Evolutionary conservation across 1,140 invertebrate species (phyloP), one percentile per base, ranked within the genome.

Genomic region (Acromyrmex heyeri): DNA sequence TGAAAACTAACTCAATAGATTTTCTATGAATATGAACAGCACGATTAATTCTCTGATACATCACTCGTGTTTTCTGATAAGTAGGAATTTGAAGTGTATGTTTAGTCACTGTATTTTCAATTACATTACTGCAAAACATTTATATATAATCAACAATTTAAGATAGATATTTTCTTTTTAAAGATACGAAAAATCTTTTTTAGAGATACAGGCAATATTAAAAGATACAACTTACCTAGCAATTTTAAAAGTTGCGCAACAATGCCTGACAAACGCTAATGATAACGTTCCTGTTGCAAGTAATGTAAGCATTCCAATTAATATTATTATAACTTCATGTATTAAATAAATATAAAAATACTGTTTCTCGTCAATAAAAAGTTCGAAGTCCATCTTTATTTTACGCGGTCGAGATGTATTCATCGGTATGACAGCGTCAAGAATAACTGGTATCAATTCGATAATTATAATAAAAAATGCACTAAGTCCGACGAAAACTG

Each of bases 341-440:
- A 64, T 34, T 30, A 75, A 12, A 8, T 38, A 21, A 10, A 53
- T 24, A 94, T 93, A n/a, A 27, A 81, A 59, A 44, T 86, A n/a
- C 3, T 53, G 2, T 4, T 59, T 12, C 12, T 86, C 67, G 2
- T 81, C 64, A 65, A 38, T 14, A 2, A 86, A 86, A 7, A 86
- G 16, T 44, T 86, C 76, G 8, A 34, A 57, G 1, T 4, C 21
- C 50, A 62, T 6, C 5, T 44, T 44, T 8, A 70, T 24, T 8
- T 59, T 57, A 1, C 38, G 55, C n/a, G 44, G n/a, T 21, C 65
- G 69, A 55, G 86, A 57, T 34, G 67, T 59, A 21, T 87, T 82
- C 7, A 82, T 27, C n/a, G 85, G 85, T 18, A 1, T 18, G 3
- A 72, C 14, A 16, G 34, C 8, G 7, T 86, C 76, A 14, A 86